Evolutionary conservation across 2,888 invertebrate genomes (phyloP), one percentile per base, ranked within the genome.

Genomic region (Oxystoma pomonae): DNA sequence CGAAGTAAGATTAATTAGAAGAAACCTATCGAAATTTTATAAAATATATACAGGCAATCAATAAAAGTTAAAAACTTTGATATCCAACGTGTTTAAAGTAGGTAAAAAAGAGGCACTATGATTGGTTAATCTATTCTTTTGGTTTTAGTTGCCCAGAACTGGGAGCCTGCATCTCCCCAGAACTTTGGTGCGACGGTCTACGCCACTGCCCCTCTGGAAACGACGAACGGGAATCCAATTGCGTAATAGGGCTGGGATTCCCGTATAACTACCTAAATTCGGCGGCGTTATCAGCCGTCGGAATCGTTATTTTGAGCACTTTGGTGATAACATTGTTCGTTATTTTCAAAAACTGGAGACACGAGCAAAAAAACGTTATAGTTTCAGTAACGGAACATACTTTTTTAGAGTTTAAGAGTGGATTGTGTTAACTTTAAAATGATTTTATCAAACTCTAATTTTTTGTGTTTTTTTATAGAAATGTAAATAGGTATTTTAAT

Each of bases 161-260:
- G 59, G 90, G 91, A 67, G 91, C 91, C 0, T 92, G 92, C 77
- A 91, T 92, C 72, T 90, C 88, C 67, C 84, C 89, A 1, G 85
- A 88, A 1, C 77, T 92, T 2, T 91, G 92, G 91, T 92, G 92
- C 77, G 92, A 92, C 75, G 91, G 91, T 0, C 84, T 87, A 53
- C 82, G 85, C 1, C 91, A 92, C 74, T 92, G 92, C 75, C 92
- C 91, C 16, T 90, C 91, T 2, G 91, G 92, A 1, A 90, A 86
- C 77, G 92, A 92, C 76, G 91, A 92, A 80, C 89, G 89, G 68
- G 90, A 90, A 72, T 83, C 86, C 1, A 90, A 90, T 74, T 91
- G 91, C 76, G 87, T 89, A 20, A 87, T 88, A 68, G 86, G 86
- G 63, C 85, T 87, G 72, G 86, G 87, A 16, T 81, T 90, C 57